Conservation (phyloP, 30 jellyfish, hydroid and myxozoan genomes). For the Turritopsis rubra region DNA sequence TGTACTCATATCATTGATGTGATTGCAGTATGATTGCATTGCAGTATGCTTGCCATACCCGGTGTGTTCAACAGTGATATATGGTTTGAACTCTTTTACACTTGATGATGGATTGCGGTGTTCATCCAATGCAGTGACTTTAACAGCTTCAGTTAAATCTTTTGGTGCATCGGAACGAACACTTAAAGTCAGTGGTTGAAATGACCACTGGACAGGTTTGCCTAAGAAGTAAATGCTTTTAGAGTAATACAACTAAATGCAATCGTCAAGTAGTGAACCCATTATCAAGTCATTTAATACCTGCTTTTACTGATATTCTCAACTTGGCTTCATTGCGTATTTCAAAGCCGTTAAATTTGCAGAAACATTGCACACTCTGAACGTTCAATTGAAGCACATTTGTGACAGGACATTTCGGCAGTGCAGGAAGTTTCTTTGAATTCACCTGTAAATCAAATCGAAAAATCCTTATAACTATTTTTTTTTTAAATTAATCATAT, state of each 20-base stretch:
- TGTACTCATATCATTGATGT: no score
- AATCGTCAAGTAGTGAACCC: background rate
- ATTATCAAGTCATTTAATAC: background rate
- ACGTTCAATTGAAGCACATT: conserved; percentile 1
- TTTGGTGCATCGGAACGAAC: conserved; percentile 8
- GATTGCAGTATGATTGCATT: no score
- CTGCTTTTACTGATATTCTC: conserved; percentile 16
- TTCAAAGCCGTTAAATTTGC: conserved; percentile 17
- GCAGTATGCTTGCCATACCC: no score
- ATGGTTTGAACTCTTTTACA: background rate
- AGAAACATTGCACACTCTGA: conserved; percentile 15
- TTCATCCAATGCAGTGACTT: conserved; percentile 12
- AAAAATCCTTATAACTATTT: background rate
- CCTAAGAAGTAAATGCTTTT: conserved; percentile 1
- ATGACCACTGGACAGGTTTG: conserved; percentile 11
- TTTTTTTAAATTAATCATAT: no score
- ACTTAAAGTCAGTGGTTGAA: conserved; percentile 19
- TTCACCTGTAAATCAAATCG: conserved; percentile 7
- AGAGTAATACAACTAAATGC: background rate
- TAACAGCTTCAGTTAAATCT: conserved; percentile 9
- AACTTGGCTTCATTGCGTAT: conserved; percentile 24
- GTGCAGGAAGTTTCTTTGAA: background rate
- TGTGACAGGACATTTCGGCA: conserved; percentile 21
- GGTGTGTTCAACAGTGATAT: conserved; percentile 14
- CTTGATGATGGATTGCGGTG: conserved; percentile 11